A percentile compares a stretch with the other conserved stretches of the same genome.
These are phyloP conservation scores for Dasysyrphus albostriatus DNA, from an alignment of 2,888 invertebrate genomes.

Conservation along the genomic window DNA sequence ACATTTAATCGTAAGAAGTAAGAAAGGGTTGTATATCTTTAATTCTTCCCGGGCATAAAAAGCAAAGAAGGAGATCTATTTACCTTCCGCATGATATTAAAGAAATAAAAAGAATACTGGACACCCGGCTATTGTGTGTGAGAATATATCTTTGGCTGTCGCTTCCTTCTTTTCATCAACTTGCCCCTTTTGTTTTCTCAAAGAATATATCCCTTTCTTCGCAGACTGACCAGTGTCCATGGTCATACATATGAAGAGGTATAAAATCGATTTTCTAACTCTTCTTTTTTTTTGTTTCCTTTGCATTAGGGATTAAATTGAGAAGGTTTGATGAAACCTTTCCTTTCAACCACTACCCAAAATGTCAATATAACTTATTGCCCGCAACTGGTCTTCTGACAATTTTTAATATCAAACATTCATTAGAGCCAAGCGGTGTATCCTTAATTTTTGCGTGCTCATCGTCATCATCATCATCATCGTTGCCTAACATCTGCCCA, in stretches of 20 bases:
- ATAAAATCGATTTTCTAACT: conserved; percentile 56
- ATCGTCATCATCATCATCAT: conserved; percentile 29
- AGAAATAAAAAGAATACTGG: conserved; percentile 50
- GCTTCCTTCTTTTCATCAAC: conserved; percentile 66
- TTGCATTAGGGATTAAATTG: conserved; percentile 74
- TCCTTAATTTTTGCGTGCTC: conserved; percentile 53
- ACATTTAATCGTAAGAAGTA: conserved; percentile 53
- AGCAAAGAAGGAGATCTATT: conserved; percentile 29
- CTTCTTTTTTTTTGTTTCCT: conserved; percentile 26
- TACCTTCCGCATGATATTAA: conserved; percentile 69
- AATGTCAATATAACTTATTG: conserved; percentile 76
- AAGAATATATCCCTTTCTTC: conserved; percentile 65
- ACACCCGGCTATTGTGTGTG: conserved; percentile 76
- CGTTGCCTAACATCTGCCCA: conserved; percentile 73
- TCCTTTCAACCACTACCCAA: conserved; percentile 48
- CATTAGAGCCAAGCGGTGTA: not conserved
- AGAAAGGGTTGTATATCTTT: conserved; percentile 68
- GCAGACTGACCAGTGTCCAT: conserved; percentile 72
- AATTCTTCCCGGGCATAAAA: conserved; percentile 62
- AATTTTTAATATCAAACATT: conserved; percentile 31
- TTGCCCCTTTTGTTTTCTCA: conserved; percentile 51
- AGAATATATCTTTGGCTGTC: conserved; percentile 61
- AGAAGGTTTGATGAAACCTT: conserved; percentile 70
- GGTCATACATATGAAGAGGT: conserved; percentile 23
- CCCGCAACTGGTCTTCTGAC: conserved; percentile 71